phyloP scores from a whole-genome alignment of 2,797 vertebrate species.

The Ctenosaura bakeri region DNA sequence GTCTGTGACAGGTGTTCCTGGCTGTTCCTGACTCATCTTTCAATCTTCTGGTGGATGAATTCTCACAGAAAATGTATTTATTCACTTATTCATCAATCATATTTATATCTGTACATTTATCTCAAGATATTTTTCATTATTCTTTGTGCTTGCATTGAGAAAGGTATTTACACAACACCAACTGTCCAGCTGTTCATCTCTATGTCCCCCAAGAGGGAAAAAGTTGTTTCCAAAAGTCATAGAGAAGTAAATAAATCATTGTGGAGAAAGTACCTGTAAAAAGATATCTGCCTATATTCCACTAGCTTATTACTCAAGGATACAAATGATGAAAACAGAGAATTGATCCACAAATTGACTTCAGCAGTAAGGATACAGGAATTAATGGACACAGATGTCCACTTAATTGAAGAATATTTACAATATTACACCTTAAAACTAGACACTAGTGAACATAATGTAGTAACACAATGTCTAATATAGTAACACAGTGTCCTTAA shows the following conservation, averaged over 20 bases:
- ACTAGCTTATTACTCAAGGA: conserved; percentile 24
- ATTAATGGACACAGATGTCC: no score
- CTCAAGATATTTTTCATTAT: background rate
- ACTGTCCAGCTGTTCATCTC: background rate
- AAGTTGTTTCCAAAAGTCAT: background rate
- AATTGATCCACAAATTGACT: no score
- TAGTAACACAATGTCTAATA: no score
- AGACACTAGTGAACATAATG: no score
- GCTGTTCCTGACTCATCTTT: background rate
- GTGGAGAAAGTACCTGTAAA: background rate
- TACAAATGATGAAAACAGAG: background rate
- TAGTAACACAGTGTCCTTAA: no score
- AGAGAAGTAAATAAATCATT: background rate
- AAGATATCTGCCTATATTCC: conserved; percentile 1
- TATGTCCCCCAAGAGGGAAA: background rate
- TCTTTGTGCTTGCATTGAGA: background rate
- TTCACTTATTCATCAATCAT: background rate
- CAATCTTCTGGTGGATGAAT: background rate
- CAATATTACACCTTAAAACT: no score
- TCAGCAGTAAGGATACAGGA: no score
- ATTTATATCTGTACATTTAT: background rate
- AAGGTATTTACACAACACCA: background rate
- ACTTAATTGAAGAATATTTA: no score
- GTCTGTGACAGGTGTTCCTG: background rate
- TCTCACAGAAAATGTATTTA: background rate